These are phyloP conservation scores for Cyprinodon tularosa DNA, from an alignment of 2,113 vertebrate genomes.

Conservation along the genomic window DNA sequence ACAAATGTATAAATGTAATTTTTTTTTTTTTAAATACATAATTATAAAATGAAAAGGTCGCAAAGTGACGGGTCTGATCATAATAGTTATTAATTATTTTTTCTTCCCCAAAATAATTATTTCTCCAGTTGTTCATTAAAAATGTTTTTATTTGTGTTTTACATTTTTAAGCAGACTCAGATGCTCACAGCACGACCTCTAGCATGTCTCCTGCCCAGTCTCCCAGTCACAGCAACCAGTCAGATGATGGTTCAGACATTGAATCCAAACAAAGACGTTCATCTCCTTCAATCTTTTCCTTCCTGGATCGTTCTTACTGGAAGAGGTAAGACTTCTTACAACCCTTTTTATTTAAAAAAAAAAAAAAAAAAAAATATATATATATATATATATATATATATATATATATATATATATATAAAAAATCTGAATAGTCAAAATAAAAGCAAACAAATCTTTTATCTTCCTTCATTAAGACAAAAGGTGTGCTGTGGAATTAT, in stretches of 20 bases:
- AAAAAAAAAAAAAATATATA: no score
- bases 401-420: no score
- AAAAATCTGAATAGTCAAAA: no score
- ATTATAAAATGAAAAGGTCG: no score
- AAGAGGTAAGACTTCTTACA: conserved; percentile 66
- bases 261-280: conserved; percentile 81
- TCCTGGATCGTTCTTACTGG: conserved; percentile 84
- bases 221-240: conserved; percentile 84
- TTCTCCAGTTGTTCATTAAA: neutral
- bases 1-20: no score
- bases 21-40: no score
- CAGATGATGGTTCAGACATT: conserved; percentile 83
- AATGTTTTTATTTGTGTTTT: neutral
- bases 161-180: conserved; percentile 73
- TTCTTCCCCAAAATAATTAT: no score
- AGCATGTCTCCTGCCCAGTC: conserved; percentile 84
- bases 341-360: no score
- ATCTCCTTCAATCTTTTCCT: conserved; percentile 77
- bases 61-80: neutral
- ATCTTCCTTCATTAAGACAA: conserved; percentile 64
- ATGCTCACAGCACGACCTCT: conserved; percentile 84
- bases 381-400: no score
- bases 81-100: no score
- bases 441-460: neutral
- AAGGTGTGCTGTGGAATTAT: conserved; percentile 85